Percentiles rank a stretch among this genome's conserved stretches.
phyloP scores from a whole-genome alignment of 2,113 vertebrate genomes.

The zebrafish (Danio rerio) region DNA sequence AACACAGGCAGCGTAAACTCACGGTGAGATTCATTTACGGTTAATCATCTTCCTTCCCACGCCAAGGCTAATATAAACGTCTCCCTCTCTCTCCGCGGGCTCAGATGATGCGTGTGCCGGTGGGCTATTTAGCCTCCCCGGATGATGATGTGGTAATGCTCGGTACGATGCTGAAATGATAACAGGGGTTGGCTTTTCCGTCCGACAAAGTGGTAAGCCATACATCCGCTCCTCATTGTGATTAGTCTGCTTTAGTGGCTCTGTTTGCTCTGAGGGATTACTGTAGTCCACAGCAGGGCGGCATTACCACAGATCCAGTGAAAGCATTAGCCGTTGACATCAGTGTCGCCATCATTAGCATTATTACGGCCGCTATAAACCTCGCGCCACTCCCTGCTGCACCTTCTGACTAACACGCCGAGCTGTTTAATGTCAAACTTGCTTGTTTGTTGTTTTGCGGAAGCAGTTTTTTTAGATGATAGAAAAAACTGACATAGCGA shows the following conservation, averaged over 20 bases:
- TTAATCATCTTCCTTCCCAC: conserved; percentile 25
- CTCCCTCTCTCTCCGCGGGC: conserved; percentile 7
- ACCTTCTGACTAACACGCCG: not conserved
- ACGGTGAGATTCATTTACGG: not conserved
- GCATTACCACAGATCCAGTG: conserved; percentile 28
- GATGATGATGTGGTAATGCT: not conserved
- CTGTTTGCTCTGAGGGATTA: conserved; percentile 37
- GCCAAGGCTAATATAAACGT: conserved; percentile 20
- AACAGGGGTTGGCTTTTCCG: conserved; percentile 9
- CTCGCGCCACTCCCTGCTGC: conserved; percentile 18
- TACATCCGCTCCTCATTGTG: conserved; percentile 21
- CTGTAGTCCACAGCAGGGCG: conserved; percentile 16
- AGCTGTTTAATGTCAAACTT: not conserved
- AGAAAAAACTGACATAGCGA: no score
- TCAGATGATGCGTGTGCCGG: conserved; percentile 3
- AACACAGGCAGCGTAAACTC: not conserved
- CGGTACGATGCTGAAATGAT: conserved; percentile 4
- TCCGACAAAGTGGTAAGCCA: conserved; percentile 27
- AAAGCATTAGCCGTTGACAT: conserved; percentile 43
- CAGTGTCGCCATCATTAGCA: conserved; percentile 38
- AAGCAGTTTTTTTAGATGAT: not conserved
- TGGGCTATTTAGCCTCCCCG: conserved; percentile 23
- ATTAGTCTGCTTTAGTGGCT: conserved; percentile 44
- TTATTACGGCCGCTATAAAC: conserved; percentile 19
- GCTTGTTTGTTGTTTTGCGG: not conserved